A percentile compares a stretch with the other conserved stretches of the same genome.
Conservation (phyloP, 1,140 invertebrate species). For the Ridgeia piscesae region DNA sequence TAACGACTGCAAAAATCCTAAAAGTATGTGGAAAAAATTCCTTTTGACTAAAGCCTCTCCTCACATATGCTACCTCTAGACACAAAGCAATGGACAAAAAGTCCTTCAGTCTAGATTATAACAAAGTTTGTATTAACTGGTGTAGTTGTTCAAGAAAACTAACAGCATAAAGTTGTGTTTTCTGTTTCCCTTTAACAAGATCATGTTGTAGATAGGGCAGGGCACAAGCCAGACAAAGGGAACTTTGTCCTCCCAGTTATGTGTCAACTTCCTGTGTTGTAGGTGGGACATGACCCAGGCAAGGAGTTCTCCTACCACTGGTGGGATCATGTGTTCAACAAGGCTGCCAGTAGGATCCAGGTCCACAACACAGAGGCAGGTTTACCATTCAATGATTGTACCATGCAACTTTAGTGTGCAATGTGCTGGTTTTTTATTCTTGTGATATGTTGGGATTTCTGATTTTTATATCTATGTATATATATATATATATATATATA, state of each 20-base stretch:
- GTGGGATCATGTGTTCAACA: conserved; percentile 78
- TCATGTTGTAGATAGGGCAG: conserved; percentile 66
- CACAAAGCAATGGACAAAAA: too few species aligned
- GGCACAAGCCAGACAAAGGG: conserved; percentile 68
- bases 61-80: too few species aligned
- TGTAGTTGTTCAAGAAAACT: too few species aligned
- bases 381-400: background rate
- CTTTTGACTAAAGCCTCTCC: too few species aligned
- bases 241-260: conserved; percentile 81
- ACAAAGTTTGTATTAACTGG: too few species aligned
- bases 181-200: too few species aligned
- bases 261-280: conserved; percentile 63
- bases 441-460: background rate
- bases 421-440: background rate
- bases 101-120: too few species aligned
- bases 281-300: conserved; percentile 70
- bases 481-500: too few species aligned
- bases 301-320: conserved; percentile 76
- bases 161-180: too few species aligned
- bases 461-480: background rate
- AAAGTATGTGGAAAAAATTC: too few species aligned
- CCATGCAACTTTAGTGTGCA: background rate
- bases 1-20: too few species aligned
- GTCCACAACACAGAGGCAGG: conserved; percentile 47
- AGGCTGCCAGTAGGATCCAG: conserved; percentile 70